phyloP scores from a whole-genome alignment of 2,797 vertebrate species.

The Threskiornis aethiopicus region DNA sequence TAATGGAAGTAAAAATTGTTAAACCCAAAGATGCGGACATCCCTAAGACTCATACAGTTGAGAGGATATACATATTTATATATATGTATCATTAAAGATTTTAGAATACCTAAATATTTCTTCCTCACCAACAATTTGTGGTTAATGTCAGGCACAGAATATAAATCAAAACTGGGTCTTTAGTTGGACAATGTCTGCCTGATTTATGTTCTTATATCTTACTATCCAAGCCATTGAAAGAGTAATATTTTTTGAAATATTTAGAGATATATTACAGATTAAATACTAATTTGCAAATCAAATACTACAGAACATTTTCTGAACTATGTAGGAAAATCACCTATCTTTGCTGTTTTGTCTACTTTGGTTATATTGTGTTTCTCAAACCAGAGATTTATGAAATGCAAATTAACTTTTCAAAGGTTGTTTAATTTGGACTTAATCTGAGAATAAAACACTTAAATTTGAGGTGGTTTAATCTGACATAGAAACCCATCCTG shows the following conservation, averaged over 20 bases:
- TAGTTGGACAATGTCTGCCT: neutral
- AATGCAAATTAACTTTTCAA: neutral
- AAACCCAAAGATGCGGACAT: neutral
- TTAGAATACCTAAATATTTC: neutral
- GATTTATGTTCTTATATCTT: neutral
- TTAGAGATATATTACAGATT: neutral
- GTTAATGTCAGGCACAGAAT: neutral
- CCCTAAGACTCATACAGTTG: neutral
- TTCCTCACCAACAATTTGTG: neutral
- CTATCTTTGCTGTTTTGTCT: neutral
- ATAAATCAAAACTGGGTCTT: neutral
- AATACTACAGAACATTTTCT: neutral
- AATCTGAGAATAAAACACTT: neutral
- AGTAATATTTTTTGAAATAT: neutral
- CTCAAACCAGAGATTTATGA: neutral
- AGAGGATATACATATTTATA: neutral
- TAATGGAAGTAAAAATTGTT: neutral
- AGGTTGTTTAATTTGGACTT: neutral
- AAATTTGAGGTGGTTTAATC: neutral
- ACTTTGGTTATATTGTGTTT: neutral
- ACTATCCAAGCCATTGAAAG: neutral
- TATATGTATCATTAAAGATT: neutral
- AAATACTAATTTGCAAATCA: neutral
- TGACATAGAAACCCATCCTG: neutral
- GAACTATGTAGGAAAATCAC: rapidly evolving